Evolutionary conservation across 2,888 invertebrate genomes (phyloP), one percentile per base, ranked within the genome.

Genomic region (Drosophila paranaensis): DNA sequence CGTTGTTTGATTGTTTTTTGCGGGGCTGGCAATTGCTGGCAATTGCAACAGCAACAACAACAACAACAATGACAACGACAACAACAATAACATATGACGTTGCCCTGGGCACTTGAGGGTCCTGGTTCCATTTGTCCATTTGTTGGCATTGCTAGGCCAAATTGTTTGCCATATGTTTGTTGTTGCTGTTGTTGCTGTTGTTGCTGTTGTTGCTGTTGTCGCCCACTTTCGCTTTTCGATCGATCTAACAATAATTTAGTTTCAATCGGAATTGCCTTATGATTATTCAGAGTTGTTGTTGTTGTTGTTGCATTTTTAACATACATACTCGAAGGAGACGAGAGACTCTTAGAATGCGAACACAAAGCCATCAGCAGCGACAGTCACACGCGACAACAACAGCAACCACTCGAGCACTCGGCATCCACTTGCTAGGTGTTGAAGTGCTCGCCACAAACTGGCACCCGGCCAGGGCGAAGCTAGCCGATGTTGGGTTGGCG

Each of bases 171-270:
- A 20, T 20, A 20, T 20, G 20, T 20, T n/a, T n/a, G n/a, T 50
- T 66, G 71, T 45, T 57, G 42, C 51, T 16, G 62, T 27, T 27
- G 27, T 27, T 27, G 27, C 4, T 27, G 27, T 27, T 27, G 27
- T 27, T 27, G 27, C 56, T 61, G 16, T 9, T 63, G 54, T 69
- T 61, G n/a, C 20, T 63, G 54, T 60, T 64, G 54, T 76, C 69
- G 77, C 79, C 77, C 71, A 86, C 84, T 82, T 88, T 88, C 82
- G 74, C 68, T 82, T 76, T 77, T 73, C 79, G 82, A 91, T 91
- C 91, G 91, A 91, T 91, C 91, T 89, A 91, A 91, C 91, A 91
- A 91, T 85, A 90, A 85, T 87, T 81, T 70, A 71, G 79, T 77
- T 82, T 74, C 79, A 89, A 81, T 88, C 84, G 77, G 77, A 82